Evolutionary conservation across 2,113 vertebrate species (phyloP), one percentile per base, ranked within the genome.

Genomic region (Stegastes partitus): DNA sequence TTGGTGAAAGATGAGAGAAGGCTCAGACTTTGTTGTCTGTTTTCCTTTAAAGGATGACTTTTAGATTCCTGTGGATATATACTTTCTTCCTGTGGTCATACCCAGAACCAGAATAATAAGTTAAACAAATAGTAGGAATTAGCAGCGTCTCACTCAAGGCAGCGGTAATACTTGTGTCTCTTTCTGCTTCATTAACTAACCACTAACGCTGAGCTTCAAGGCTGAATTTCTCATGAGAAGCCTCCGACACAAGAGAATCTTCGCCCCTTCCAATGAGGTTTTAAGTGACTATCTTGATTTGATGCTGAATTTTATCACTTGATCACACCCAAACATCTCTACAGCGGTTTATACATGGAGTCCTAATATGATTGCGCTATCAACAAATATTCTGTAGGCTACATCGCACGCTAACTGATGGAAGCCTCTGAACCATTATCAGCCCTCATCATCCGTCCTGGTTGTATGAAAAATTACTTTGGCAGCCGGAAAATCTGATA

Each of bases 261-360:
- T 42, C 14, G 39, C 39, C 39, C 1, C 3, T 42, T 42, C 14
- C 39, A 42, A 15, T 15, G 39, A 42, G 39, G 39, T n/a, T 68
- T 74, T 50, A 49, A 74, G 57, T 16, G 61, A 67, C 28, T 23
- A n/a, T 44, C 53, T 50, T 31, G 23, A 79, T 58, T 1, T 58
- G 11, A 62, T 45, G 28, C 22, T 15, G 39, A 55, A 57, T 28
- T 22, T 49, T 16, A 49, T 64, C 58, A 37, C 57, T 57, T 26
- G 34, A 61, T 70, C 54, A 49, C 65, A 54, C 16, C 18, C 15
- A n/a, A 21, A 61, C 21, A 31, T 49, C 47, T 58, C 11, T 14
- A n/a, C 8, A 54, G 34, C 5, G 51, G 21, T 16, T 15, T 25
- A 12, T 1, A 1, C 18, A 19, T 18, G 6, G 8, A 5, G 21